Conservation (phyloP, 2,797 vertebrate genomes). For the Typhlichthys eigenmanni region DNA sequence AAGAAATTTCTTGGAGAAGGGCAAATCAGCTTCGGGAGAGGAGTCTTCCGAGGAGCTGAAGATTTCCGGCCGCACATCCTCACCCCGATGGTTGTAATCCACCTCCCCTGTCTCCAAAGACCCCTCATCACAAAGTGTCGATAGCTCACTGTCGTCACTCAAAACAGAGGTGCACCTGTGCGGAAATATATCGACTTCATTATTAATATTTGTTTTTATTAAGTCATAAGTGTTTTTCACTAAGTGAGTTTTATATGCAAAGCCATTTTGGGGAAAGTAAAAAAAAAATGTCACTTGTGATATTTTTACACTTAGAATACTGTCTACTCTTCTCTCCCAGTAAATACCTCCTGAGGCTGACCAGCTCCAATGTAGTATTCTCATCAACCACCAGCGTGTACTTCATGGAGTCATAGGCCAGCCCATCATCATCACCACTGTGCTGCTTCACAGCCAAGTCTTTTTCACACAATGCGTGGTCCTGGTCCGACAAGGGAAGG, state of each 20-base stretch:
- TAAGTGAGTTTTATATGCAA: background rate
- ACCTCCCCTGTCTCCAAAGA: constrained; percentile 71
- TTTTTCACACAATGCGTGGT: constrained; percentile 69
- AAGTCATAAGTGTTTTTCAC: constrained; percentile 5
- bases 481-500: constrained; percentile 53
- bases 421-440: constrained; percentile 80
- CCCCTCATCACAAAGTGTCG: constrained; percentile 83
- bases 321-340: background rate
- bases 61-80: constrained; percentile 68
- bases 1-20: constrained; percentile 98
- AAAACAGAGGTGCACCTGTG: constrained; percentile 87
- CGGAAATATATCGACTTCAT: background rate
- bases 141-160: constrained; percentile 87
- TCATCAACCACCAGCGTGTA: constrained; percentile 99
- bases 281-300: too few species aligned
- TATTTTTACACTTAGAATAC: background rate
- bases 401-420: constrained; percentile 95
- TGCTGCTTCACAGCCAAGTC: constrained; percentile 55
- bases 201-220: background rate
- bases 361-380: constrained; percentile 94
- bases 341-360: constrained; percentile 87
- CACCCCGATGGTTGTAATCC: constrained; percentile 54
- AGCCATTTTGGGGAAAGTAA: too few species aligned
- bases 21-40: constrained; percentile 92
- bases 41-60: constrained; percentile 88